phyloP scores from a whole-genome alignment of 2,888 invertebrate species.

The Spodoptera exigua region DNA sequence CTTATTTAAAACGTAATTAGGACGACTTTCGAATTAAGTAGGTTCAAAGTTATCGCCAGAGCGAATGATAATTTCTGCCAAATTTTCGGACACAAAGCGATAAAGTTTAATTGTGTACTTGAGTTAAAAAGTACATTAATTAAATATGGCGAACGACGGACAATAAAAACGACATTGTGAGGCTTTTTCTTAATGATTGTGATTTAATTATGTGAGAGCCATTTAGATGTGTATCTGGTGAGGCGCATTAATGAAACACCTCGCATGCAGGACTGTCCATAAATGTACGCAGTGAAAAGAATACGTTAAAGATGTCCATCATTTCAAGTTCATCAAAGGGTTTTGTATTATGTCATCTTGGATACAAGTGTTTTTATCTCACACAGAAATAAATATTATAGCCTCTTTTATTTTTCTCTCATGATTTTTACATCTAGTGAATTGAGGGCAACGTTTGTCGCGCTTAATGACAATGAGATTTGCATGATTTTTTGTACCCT shows the following conservation, averaged over 20 bases:
- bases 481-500: too few relatives aligned
- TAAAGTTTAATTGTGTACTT: slow-evolving; percentile 63
- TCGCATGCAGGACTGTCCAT: slow-evolving; percentile 13
- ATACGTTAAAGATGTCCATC: slow-evolving; percentile 1
- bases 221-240: slow-evolving; percentile 50
- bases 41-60: slow-evolving; percentile 34
- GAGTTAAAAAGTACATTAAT: slow-evolving; percentile 63
- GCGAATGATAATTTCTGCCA: slow-evolving; percentile 58
- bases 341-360: too few relatives aligned
- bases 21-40: slow-evolving; percentile 13
- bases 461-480: too few relatives aligned
- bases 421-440: too few relatives aligned
- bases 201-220: slow-evolving; percentile 52
- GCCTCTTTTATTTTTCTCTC: too few relatives aligned
- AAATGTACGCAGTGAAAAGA: slow-evolving; percentile 4
- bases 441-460: too few relatives aligned
- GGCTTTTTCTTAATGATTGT: slow-evolving; percentile 53
- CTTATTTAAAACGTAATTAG: slow-evolving; percentile 27
- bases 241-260: slow-evolving; percentile 31
- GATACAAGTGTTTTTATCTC: too few relatives aligned
- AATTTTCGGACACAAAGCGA: slow-evolving; percentile 60
- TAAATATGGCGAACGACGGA: slow-evolving; percentile 54
- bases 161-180: slow-evolving; percentile 58
- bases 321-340: slow-evolving; percentile 2
- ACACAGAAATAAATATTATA: too few relatives aligned